Evolutionary conservation across 2,113 vertebrate species (phyloP).

Genomic region (Ondatra zibethicus): DNA sequence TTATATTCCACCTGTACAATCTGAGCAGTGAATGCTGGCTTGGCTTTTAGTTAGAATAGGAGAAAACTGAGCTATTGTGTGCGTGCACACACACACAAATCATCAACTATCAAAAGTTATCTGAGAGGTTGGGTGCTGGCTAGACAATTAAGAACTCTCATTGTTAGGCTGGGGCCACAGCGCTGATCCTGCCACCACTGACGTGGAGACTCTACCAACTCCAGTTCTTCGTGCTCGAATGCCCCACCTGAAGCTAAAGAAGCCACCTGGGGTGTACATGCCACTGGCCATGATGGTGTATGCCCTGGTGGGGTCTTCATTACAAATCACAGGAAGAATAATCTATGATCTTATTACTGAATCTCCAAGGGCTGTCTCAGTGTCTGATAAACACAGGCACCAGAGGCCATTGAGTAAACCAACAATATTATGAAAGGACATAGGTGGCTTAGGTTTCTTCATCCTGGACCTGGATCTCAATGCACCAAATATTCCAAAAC

Average conservation of each 20-base stretch:
- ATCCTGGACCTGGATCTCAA: constrained; percentile 96
- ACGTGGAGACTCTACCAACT: neutral
- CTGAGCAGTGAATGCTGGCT: neutral
- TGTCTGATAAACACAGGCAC: neutral
- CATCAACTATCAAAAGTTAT: neutral
- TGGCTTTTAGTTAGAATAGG: neutral
- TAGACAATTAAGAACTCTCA: too few species aligned
- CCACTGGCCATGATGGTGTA: neutral
- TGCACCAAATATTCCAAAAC: constrained; percentile 97
- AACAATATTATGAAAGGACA: neutral
- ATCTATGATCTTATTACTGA: neutral
- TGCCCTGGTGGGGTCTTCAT: neutral
- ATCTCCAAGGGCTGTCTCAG: neutral
- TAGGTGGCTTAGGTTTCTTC: constrained; percentile 94
- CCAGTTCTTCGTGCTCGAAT: neutral
- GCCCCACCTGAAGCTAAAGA: neutral
- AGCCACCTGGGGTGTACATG: neutral
- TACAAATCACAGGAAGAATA: neutral
- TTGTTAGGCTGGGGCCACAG: neutral
- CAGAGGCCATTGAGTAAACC: too few species aligned
- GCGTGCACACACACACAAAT: neutral
- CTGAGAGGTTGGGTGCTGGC: neutral
- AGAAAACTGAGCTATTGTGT: neutral
- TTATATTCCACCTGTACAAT: constrained; percentile 13
- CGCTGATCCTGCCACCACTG: neutral